Evolutionary conservation across 2,888 invertebrate genomes (phyloP), one percentile per base, ranked within the genome.

Genomic region (Fabriciana adippe): DNA sequence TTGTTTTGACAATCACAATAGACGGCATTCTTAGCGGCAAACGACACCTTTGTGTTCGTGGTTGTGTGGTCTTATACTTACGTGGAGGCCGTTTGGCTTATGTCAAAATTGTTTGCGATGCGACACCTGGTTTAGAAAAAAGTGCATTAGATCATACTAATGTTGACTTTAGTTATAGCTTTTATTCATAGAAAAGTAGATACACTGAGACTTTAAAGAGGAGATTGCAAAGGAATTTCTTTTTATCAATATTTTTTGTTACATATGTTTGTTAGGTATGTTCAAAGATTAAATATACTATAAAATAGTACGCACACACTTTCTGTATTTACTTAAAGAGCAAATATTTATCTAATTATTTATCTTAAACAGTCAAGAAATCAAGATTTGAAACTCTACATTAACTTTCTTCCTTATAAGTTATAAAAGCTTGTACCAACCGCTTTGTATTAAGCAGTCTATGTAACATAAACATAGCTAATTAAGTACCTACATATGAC

Each of bases 1-100:
- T 84, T 92, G 92, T 92, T 92, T 89, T 92, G 92, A 92, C 92
- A 90, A 81, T 81, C 79, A 90, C 90, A 91, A 92, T 88, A 77
- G 87, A 76, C 78, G 77, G 73, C 76, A 77, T 85, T 84, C 84
- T 85, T 85, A 81, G 83, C 84, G 86, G 89, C 83, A 85, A 89
- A 86, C 81, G 82, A 84, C 78, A 76, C 79, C 81, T 85, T 90
- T 92, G 90, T 92, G 84, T 85, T 88, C 83, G 88, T 88, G 87
- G 85, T 84, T 92, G 92, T 92, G 92, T 90, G 92, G 92, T 91
- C 90, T 81, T 74, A 60, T 61, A 61, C 41, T 74, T 75, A 26
- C 56, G 48, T 67, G 66, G 62, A 67, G 73, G 77, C 76, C 80
- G 86, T 87, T 83, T 86, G 76, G 74, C 78, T 75, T 82, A 88